These are phyloP conservation scores for Ceraclea dissimilis DNA, from an alignment of 2,888 invertebrate species.

Conservation along the genomic window DNA sequence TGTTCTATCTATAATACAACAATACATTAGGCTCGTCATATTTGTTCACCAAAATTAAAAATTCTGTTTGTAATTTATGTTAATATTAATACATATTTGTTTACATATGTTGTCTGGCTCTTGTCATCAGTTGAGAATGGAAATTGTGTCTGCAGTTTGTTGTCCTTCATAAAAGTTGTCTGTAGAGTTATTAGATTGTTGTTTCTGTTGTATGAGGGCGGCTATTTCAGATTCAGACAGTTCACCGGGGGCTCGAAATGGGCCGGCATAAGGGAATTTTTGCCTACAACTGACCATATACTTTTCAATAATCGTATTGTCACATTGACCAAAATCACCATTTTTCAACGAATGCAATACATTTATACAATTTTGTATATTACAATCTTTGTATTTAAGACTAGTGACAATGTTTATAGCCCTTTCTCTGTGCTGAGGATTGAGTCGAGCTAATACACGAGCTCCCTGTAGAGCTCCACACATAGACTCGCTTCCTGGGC, in stretches of 20 bases:
- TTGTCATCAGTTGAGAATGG: too few relatives aligned
- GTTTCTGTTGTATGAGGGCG: conserved; percentile 21
- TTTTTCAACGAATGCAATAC: conserved; percentile 62
- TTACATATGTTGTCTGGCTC: too few relatives aligned
- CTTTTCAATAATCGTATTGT: conserved; percentile 52
- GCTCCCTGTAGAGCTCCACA: conserved; percentile 76
- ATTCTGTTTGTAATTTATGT: too few relatives aligned
- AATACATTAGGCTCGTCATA: too few relatives aligned
- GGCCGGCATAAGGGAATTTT: conserved; percentile 72
- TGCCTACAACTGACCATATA: conserved; percentile 66
- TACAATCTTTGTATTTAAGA: conserved; percentile 30
- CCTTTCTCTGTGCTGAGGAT: conserved; percentile 55
- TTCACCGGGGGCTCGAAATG: conserved; percentile 50
- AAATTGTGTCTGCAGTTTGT: conserved; percentile 32
- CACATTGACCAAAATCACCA: conserved; percentile 72
- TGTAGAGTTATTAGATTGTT: conserved; percentile 30
- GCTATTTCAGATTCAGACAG: conserved; percentile 28
- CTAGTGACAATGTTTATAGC: conserved; percentile 54
- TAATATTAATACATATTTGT: too few relatives aligned
- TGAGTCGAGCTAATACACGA: conserved; percentile 69
- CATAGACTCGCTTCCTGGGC: conserved; percentile 54
- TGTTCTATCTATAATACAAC: too few relatives aligned
- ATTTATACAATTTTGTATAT: conserved; percentile 35
- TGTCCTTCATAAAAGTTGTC: conserved; percentile 31
- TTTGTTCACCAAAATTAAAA: too few relatives aligned